A percentile compares a stretch with the other conserved stretches of the same genome.
phyloP scores from a whole-genome alignment of 2,113 vertebrate genomes.

The Nibea coibor region DNA sequence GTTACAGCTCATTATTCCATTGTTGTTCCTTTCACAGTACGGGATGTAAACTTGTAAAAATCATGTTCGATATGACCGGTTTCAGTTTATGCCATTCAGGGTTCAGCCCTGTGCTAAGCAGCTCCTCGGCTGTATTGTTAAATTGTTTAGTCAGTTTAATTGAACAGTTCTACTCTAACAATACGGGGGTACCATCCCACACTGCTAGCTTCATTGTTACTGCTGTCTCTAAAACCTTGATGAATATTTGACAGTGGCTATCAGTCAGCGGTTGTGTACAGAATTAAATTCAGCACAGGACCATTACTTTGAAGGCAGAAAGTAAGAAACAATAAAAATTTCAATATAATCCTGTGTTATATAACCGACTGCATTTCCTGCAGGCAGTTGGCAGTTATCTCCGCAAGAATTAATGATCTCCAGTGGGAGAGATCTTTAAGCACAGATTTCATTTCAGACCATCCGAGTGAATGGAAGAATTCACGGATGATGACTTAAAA shows the following conservation, averaged over 20 bases:
- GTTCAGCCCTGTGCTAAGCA: neutral
- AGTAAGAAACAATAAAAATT: slow-evolving; percentile 33
- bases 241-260: neutral
- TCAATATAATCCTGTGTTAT: slow-evolving; percentile 20
- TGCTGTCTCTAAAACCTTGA: neutral
- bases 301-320: neutral
- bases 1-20: neutral
- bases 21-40: neutral
- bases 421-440: slow-evolving; percentile 45
- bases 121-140: neutral
- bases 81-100: neutral
- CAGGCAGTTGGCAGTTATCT: slow-evolving; percentile 40
- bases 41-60: neutral
- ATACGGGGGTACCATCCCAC: neutral
- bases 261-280: neutral
- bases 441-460: slow-evolving; percentile 40
- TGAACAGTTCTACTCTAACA: neutral
- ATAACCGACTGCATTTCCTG: slow-evolving; percentile 37
- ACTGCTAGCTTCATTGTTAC: neutral
- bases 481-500: neutral
- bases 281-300: neutral
- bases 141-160: neutral
- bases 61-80: neutral
- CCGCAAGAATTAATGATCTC: slow-evolving; percentile 54
- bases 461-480: slow-evolving; percentile 15